Percentiles rank a stretch among this genome's conserved stretches.
Conservation (phyloP, 2,113 vertebrate genomes). For the Lonchura striata region DNA sequence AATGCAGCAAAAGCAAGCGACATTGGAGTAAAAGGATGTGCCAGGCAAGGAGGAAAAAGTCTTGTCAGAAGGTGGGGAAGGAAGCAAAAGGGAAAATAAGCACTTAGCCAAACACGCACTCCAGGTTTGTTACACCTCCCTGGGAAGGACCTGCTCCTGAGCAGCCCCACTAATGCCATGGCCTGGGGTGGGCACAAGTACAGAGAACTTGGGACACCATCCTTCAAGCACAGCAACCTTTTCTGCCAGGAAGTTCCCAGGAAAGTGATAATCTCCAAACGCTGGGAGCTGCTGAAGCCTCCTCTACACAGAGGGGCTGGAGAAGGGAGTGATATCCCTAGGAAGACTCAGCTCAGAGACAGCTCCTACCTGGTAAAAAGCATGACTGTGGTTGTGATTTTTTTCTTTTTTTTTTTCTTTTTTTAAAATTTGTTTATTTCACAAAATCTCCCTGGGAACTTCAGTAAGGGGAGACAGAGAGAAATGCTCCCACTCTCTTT, state of each 20-base stretch:
- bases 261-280: not conserved
- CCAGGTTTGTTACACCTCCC: constrained; percentile 27
- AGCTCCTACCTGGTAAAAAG: constrained; percentile 38
- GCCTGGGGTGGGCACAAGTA: not conserved
- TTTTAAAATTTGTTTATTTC: not conserved
- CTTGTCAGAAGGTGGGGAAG: not conserved
- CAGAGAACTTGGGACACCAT: not conserved
- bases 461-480: not conserved
- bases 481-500: not conserved
- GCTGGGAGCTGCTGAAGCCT: not conserved
- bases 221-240: not conserved
- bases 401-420: not conserved
- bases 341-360: constrained; percentile 62
- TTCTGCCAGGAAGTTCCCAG: not conserved
- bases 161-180: not conserved
- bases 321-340: constrained; percentile 43
- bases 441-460: constrained; percentile 36
- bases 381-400: not conserved
- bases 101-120: constrained; percentile 33
- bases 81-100: not conserved
- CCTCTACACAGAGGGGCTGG: constrained; percentile 23
- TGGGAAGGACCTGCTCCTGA: not conserved
- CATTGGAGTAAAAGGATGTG: constrained; percentile 46
- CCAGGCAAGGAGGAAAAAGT: constrained; percentile 56
- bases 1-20: constrained; percentile 67